These are phyloP conservation scores for Python bivittatus DNA, from an alignment of 2,113 vertebrate genomes.

Conservation along the genomic window DNA sequence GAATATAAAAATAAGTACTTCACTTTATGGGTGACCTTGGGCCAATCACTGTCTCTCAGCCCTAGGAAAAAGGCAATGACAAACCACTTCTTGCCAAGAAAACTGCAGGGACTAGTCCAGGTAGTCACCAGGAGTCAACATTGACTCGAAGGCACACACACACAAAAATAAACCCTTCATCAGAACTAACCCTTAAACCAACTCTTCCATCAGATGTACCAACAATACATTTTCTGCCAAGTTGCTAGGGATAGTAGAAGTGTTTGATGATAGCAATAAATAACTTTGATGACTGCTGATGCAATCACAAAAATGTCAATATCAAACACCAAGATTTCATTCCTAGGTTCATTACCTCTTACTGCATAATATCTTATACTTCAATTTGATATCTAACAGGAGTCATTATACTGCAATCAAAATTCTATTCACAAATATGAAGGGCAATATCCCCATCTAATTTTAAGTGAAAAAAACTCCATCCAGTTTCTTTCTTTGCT, in stretches of 20 bases:
- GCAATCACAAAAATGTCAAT: slow-evolving; percentile 57
- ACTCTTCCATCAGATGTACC: slow-evolving; percentile 67
- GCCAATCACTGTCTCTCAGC: background rate
- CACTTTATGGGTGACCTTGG: background rate
- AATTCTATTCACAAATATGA: background rate
- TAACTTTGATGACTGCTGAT: slow-evolving; percentile 65
- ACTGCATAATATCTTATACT: slow-evolving; percentile 50
- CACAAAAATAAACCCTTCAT: slow-evolving; percentile 51
- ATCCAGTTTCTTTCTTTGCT: background rate
- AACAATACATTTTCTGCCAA: slow-evolving; percentile 64
- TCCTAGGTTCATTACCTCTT: slow-evolving; percentile 60
- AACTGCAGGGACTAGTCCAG: background rate
- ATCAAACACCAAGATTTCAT: slow-evolving; percentile 55
- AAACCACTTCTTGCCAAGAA: background rate
- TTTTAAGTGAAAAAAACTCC: background rate
- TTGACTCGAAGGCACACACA: background rate
- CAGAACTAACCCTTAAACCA: slow-evolving; percentile 63
- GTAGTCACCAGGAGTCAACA: background rate
- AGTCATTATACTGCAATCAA: slow-evolving; percentile 45
- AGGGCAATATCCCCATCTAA: slow-evolving; percentile 7
- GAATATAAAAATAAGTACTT: background rate
- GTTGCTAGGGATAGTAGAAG: slow-evolving; percentile 64
- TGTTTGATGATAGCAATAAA: slow-evolving; percentile 72
- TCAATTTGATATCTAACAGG: slow-evolving; percentile 56
- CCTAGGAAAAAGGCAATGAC: background rate